Evolutionary conservation across 1,140 invertebrate genomes (phyloP), one percentile per base, ranked within the genome.

Genomic region (Eufriesea mexicana): DNA sequence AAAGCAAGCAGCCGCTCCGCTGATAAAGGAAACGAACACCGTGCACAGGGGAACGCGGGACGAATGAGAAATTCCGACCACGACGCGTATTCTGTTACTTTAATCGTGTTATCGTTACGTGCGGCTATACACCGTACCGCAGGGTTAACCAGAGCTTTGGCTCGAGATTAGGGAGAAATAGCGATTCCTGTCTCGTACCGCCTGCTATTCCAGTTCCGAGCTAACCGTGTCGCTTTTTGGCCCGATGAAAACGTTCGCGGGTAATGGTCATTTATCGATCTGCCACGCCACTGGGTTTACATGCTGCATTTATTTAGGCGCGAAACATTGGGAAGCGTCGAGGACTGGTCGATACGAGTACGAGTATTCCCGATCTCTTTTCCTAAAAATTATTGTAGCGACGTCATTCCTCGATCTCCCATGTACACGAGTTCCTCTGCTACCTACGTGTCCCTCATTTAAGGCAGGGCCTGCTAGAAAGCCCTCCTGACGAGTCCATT

Each of bases 21-120:
- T 79, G 66, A 61, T 79, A 79, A 79, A 79, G 70, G 66, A 70
- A 70, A 70, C 77, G 54, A 55, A 49, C 64, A 49, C 47, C 47
- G 20, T 7, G 16, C 47, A 5, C 7, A 9, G 0, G 10, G 59
- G 23, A 79, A 67, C 23, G 55, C 25, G 45, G 8, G 42, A n/a
- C 35, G 51, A 51, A 71, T n/a, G 70, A 55, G n/a, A 72, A 62
- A 79, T 79, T 57, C 67, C 45, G 2, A 12, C 55, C 42, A 47
- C 66, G 55, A 51, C 51, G 18, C 49, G 76, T 68, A 66, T 78
- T 49, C 51, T 25, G 47, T 54, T 25, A 45, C 57, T 51, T 72
- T 62, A 51, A 72, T 72, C 67, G 68, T 0, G 47, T 79, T 72
- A 79, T 71, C 51, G 77, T 59, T 72, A 73, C 71, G 71, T 57